Evolutionary conservation across 1,140 invertebrate species (phyloP).

Genomic region (Macrotrachela quadricornifera): DNA sequence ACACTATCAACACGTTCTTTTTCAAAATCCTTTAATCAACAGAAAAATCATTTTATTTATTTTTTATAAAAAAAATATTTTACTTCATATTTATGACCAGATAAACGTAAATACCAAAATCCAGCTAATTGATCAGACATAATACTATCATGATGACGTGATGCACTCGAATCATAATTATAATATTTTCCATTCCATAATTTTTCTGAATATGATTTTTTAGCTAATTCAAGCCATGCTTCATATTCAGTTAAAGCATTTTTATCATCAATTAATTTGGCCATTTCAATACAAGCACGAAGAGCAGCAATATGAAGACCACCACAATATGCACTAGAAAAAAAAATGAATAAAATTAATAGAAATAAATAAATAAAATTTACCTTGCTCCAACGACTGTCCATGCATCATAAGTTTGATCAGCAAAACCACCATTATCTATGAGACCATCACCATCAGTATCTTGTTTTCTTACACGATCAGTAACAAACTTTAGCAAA

Average conservation of each 20-base stretch:
- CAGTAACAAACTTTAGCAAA: conserved; percentile 15
- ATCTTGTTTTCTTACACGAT: conserved; percentile 46
- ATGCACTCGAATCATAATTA: conserved; percentile 51
- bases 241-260: conserved; percentile 43
- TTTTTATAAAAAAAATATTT: too few relatives aligned
- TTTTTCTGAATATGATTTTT: conserved; percentile 49
- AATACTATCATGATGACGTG: conserved; percentile 42
- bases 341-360: too few relatives aligned
- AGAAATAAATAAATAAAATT: too few relatives aligned
- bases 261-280: conserved; percentile 39
- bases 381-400: conserved; percentile 53
- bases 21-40: conserved; percentile 14
- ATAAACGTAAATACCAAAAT: conserved; percentile 56
- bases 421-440: conserved; percentile 63
- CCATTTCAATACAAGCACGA: conserved; percentile 47
- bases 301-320: conserved; percentile 65
- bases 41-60: too few relatives aligned
- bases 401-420: conserved; percentile 82
- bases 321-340: conserved; percentile 56
- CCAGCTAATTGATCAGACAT: conserved; percentile 81
- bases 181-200: conserved; percentile 72
- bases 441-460: conserved; percentile 64
- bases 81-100: conserved; percentile 22
- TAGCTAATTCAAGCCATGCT: conserved; percentile 47
- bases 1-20: conserved; percentile 47